Conservation (phyloP, 2,888 invertebrate genomes). For the Agrochola circellaris region DNA sequence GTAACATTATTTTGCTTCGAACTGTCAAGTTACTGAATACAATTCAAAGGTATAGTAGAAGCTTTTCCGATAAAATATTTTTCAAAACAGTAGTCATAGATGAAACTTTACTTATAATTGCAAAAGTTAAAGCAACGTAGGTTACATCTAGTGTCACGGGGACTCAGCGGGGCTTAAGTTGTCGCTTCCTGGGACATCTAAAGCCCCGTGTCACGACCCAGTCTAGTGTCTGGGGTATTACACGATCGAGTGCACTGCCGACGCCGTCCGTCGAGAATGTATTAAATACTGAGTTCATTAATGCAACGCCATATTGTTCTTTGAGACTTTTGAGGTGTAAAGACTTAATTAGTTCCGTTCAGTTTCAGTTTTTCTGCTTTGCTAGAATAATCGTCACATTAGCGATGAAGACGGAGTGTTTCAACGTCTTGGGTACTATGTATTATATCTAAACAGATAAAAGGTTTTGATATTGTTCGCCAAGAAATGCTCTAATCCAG, state of each 20-base stretch:
- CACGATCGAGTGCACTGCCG: conserved; percentile 61
- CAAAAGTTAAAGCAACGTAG: conserved; percentile 51
- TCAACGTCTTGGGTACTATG: too few species aligned
- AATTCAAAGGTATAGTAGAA: background rate
- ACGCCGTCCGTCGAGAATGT: conserved; percentile 51
- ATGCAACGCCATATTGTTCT: conserved; percentile 14
- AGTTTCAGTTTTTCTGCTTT: too few species aligned
- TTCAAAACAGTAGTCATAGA: background rate
- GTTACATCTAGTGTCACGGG: conserved; percentile 56
- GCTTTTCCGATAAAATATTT: background rate
- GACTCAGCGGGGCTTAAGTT: conserved; percentile 67
- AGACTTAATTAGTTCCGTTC: conserved; percentile 12
- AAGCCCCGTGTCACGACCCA: conserved; percentile 70
- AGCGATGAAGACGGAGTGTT: too few species aligned
- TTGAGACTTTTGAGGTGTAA: background rate
- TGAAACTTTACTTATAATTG: conserved; percentile 48
- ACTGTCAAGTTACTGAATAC: background rate
- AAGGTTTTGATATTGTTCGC: too few species aligned
- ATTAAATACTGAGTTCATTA: conserved; percentile 47
- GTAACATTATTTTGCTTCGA: background rate
- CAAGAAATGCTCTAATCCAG: too few species aligned
- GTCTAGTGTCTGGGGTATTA: conserved; percentile 67
- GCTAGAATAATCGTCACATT: too few species aligned
- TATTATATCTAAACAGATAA: too few species aligned
- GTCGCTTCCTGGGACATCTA: conserved; percentile 71